Evolutionary conservation across 2,888 invertebrate species (phyloP).

Genomic region (Chelonus formosanus): DNA sequence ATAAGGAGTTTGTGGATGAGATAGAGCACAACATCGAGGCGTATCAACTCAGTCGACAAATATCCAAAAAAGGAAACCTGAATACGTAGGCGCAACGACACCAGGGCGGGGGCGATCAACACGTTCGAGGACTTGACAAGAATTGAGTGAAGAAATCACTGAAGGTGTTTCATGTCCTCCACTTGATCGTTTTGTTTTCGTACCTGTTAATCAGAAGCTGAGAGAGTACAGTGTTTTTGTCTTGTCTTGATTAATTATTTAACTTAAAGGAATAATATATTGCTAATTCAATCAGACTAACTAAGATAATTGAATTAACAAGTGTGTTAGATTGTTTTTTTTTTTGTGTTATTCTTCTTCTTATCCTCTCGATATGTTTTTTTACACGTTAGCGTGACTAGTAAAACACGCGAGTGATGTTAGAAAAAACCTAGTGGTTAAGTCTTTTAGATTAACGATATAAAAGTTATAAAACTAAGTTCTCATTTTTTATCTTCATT

Average conservation of each 20-base stretch:
- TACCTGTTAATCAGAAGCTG: neutral
- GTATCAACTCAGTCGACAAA: slow-evolving; percentile 30
- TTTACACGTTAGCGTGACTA: slow-evolving; percentile 1
- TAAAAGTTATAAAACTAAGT: neutral
- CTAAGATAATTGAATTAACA: too few species aligned
- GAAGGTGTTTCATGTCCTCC: slow-evolving; percentile 40
- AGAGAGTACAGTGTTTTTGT: too few species aligned
- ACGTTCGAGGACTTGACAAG: slow-evolving; percentile 10
- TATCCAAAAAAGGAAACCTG: slow-evolving; percentile 43
- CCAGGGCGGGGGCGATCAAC: slow-evolving; percentile 24
- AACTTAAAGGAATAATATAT: too few species aligned
- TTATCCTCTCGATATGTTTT: neutral
- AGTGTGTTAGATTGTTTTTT: neutral
- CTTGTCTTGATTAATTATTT: too few species aligned
- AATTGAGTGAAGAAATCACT: slow-evolving; percentile 41
- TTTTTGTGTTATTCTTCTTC: slow-evolving; percentile 15
- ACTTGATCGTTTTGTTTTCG: slow-evolving; percentile 28
- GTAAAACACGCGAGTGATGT: neutral
- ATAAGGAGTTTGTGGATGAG: slow-evolving; percentile 2
- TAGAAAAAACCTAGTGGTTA: too few species aligned
- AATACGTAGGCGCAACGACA: slow-evolving; percentile 41
- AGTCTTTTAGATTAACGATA: neutral
- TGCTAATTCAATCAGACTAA: too few species aligned
- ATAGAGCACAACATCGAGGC: slow-evolving; percentile 25
- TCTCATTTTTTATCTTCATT: neutral